Evolutionary conservation across 1,140 invertebrate species (phyloP), one percentile per base, ranked within the genome.

Genomic region (Euura saliciscinereae): DNA sequence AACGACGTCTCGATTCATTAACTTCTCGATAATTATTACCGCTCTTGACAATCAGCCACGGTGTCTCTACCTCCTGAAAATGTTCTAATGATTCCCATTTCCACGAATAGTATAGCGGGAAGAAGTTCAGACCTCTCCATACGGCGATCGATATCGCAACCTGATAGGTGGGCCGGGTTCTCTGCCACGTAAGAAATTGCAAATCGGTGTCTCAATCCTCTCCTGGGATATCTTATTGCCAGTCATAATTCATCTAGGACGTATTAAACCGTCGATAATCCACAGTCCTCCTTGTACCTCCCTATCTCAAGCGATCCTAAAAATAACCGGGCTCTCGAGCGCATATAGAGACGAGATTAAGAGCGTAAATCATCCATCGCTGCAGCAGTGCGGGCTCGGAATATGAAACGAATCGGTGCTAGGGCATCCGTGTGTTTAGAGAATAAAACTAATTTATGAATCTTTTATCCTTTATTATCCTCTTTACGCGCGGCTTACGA

Each of bases 131-230:
- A 11, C n/a, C 13, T n/a, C 13, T 8, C 51, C 51, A 8, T n/a
- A n/a, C 10, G 8, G 51, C 51, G 51, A 59, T 59, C 51, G 51
- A 59, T 59, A 59, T 59, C 51, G 51, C 51, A 59, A 6, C 51
- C 3, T n/a, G 51, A 59, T 59, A 59, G 51, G 51, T 59, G 51
- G 51, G 51, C 13, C 13, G 51, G 51, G 51, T 59, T 3, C 51
- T 59, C 51, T 59, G 51, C 3, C 51, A 59, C 51, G 51, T 59
- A 59, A 59, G 13, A 59, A 59, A 59, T 59, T 59, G 51, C 51
- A 59, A 59, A 59, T 59, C 51, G 51, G 51, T 59, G 13, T 59
- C 51, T 59, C 51, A 59, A 59, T 59, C 51, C 51, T 59, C 51
- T 59, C 51, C 51, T 59, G 51, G 51, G 51, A 59, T 59, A 59